These are phyloP conservation scores for Corythornis cristatus DNA, from an alignment of 2,113 vertebrate genomes.

Conservation along the genomic window DNA sequence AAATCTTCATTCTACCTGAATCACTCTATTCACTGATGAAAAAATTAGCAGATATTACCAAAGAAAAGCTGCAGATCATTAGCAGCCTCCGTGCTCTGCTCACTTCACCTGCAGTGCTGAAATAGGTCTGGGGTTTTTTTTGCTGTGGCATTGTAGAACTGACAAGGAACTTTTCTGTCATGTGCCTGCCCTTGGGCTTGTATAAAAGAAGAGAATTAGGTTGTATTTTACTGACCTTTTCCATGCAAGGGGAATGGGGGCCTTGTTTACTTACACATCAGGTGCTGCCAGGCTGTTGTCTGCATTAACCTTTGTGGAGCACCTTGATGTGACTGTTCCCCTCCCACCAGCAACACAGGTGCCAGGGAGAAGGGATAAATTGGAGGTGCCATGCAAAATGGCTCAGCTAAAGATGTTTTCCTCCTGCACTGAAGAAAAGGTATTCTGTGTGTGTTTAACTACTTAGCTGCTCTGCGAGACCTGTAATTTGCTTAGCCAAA, in stretches of 20 bases:
- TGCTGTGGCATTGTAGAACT: neutral
- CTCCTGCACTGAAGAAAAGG: neutral
- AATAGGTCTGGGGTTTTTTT: neutral
- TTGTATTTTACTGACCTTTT: constrained; percentile 40
- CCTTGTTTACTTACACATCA: constrained; percentile 3
- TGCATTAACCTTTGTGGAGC: constrained; percentile 44
- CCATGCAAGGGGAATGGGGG: neutral
- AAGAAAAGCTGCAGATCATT: neutral
- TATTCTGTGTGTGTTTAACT: neutral
- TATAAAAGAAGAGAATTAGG: neutral
- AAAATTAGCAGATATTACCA: neutral
- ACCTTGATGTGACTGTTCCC: neutral
- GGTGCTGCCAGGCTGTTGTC: neutral
- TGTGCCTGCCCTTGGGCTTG: neutral
- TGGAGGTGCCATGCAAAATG: neutral
- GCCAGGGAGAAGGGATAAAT: neutral
- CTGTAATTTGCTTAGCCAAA: constrained; percentile 52
- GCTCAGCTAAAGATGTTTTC: neutral
- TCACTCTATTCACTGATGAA: neutral
- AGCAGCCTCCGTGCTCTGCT: neutral
- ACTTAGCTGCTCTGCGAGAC: neutral
- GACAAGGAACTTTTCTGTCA: neutral
- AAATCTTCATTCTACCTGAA: neutral
- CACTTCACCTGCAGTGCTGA: neutral
- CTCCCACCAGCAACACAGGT: neutral